A percentile compares a stretch with the other conserved stretches of the same genome.
phyloP scores from a whole-genome alignment of 2,888 invertebrate species.

The Pegoplata infirma region DNA sequence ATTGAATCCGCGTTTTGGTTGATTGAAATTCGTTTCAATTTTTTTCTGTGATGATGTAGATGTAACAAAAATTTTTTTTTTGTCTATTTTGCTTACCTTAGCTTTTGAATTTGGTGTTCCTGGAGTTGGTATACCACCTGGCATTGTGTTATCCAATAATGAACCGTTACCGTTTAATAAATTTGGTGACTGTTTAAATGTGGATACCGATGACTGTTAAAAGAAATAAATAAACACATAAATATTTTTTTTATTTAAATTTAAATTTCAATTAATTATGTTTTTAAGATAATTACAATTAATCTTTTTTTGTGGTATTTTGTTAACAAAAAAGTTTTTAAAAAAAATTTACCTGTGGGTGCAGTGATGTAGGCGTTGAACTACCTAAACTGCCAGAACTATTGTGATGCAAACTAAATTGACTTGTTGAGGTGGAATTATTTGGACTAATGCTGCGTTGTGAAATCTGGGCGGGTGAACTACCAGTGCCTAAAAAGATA shows the following conservation, averaged over 20 bases:
- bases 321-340: too few relatives aligned
- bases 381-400: conserved; percentile 78
- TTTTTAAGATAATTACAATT: neutral
- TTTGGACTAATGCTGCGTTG: conserved; percentile 78
- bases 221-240: conserved; percentile 14
- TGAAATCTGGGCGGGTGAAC: conserved; percentile 79
- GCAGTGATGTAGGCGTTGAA: conserved; percentile 77
- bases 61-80: neutral
- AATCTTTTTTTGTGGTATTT: neutral
- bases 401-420: conserved; percentile 78
- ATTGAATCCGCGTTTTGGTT: too few relatives aligned
- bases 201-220: conserved; percentile 76
- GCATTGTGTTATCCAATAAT: conserved; percentile 80
- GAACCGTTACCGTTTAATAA: conserved; percentile 77
- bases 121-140: conserved; percentile 85
- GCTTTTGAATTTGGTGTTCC: conserved; percentile 90
- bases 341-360: conserved; percentile 74
- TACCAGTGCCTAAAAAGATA: conserved; percentile 76
- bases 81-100: conserved; percentile 82
- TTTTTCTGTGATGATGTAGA: too few relatives aligned
- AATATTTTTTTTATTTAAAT: neutral
- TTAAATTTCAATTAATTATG: neutral
- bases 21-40: too few relatives aligned
- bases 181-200: conserved; percentile 77
- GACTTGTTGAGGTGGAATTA: conserved; percentile 78